Conservation (phyloP, 1,140 invertebrate genomes). For the Pseudobourletiella spinata region DNA sequence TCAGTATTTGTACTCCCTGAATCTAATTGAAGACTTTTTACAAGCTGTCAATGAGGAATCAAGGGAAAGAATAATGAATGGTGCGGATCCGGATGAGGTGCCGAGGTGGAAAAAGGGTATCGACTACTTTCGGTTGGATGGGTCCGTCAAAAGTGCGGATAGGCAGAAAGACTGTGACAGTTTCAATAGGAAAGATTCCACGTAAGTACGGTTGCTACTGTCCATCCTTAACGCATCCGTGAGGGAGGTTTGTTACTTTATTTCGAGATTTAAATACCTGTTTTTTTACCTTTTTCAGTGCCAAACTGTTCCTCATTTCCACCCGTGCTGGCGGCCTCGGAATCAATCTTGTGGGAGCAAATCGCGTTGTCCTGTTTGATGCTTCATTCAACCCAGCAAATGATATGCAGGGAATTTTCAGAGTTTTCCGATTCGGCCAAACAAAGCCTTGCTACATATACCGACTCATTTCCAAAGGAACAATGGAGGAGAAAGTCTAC, state of each 20-base stretch:
- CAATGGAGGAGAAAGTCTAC: conserved; percentile 98
- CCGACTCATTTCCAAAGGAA: conserved; percentile 49
- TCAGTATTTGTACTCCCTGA: conserved; percentile 88
- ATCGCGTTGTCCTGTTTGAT: conserved; percentile 91
- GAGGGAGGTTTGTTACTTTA: neutral
- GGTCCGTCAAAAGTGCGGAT: conserved; percentile 66
- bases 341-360: conserved; percentile 85
- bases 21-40: conserved; percentile 79
- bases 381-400: conserved; percentile 97
- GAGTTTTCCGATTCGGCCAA: conserved; percentile 91
- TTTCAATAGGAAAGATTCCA: no score
- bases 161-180: conserved; percentile 65
- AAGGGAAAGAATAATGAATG: neutral
- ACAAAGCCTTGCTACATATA: conserved; percentile 47
- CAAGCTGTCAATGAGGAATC: conserved; percentile 16
- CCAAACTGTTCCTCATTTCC: conserved; percentile 69
- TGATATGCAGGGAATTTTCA: conserved; percentile 94
- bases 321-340: conserved; percentile 79
- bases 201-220: no score
- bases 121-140: conserved; percentile 89
- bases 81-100: neutral
- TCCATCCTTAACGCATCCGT: no score
- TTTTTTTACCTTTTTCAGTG: conserved; percentile 44
- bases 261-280: neutral
- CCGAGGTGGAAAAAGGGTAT: conserved; percentile 41